phyloP scores from a whole-genome alignment of 2,888 invertebrate genomes.

The Hanleya hanleyi region DNA sequence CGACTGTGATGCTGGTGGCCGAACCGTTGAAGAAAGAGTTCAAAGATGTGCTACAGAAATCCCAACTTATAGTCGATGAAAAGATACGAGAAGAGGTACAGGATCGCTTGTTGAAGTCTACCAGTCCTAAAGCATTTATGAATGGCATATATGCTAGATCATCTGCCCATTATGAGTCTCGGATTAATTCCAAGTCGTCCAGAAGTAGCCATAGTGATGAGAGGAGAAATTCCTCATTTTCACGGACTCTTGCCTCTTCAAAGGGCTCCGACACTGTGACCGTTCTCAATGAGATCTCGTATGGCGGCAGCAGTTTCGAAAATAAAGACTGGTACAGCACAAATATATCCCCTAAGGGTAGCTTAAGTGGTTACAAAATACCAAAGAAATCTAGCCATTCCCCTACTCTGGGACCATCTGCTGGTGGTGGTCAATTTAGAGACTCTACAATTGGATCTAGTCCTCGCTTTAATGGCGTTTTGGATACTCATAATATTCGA shows the following conservation, averaged over 20 bases:
- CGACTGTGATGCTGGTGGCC: no score
- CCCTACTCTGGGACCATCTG: neutral
- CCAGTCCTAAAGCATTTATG: conserved; percentile 27
- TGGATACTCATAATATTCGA: neutral
- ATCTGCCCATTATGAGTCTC: conserved; percentile 9
- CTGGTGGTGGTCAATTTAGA: no score
- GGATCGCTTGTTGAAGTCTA: conserved; percentile 40
- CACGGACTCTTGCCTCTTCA: neutral
- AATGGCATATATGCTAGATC: conserved; percentile 24
- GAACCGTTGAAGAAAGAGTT: conserved; percentile 7
- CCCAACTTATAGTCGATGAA: conserved; percentile 43
- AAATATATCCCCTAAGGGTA: conserved; percentile 35
- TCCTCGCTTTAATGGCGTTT: neutral
- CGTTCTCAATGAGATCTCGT: conserved; percentile 53
- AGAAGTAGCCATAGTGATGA: neutral
- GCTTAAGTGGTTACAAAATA: conserved; percentile 39
- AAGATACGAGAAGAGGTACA: conserved; percentile 49
- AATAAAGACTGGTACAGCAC: conserved; percentile 37
- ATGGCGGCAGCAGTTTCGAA: conserved; percentile 36
- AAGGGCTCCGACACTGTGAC: conserved; percentile 25
- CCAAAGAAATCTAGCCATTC: conserved; percentile 29
- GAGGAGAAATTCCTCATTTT: neutral
- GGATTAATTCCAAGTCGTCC: neutral
- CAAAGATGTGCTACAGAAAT: conserved; percentile 15
- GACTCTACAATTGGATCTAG: neutral